Evolutionary conservation across 1,140 invertebrate species (phyloP), one percentile per base, ranked within the genome.

Genomic region (Drosophila ambigua): DNA sequence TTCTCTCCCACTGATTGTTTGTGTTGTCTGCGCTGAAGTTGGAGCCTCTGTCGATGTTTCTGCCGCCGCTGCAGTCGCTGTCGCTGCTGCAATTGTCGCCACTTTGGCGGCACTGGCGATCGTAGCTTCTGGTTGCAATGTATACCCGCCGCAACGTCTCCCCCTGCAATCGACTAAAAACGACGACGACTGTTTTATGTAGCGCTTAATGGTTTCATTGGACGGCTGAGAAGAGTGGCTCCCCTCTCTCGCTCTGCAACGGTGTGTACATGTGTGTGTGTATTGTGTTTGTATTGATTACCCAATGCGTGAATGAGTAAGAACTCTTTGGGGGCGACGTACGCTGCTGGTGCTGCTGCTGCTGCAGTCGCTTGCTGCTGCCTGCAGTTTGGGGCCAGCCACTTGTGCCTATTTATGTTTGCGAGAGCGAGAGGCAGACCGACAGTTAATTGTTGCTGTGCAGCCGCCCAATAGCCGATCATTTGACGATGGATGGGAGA

Each of bases 161-260:
- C 49, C 49, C 44, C 60, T 24, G 28, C 45, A 39, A 31, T 35
- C 6, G 9, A 54, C 61, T 43, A 31, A 39, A 4, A 15, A 13
- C 16, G 50, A 20, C 49, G 62, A 76, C 61, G 66, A 52, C 62
- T 81, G 77, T 78, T 87, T 82, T 87, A 82, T 87, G 79, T 83
- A 71, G 83, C 83, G 60, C 75, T 87, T 88, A 87, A 87, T 87
- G 83, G 82, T 88, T 87, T 87, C 79, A 87, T 87, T 88, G 82
- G 82, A 64, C 68, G 72, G 59, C 79, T 73, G 65, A 62, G 65
- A 66, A 72, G 68, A 41, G 72, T 48, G 54, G 45, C 58, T 58
- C 35, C 46, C 13, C 39, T 52, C 35, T 46, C 44, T 57, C 39
- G 48, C 35, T 46, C 39, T 57, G 31, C 4, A 9, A 15, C 51